Conservation (phyloP, 2,888 invertebrate genomes). For the Scaptomyza caliginosa region DNA sequence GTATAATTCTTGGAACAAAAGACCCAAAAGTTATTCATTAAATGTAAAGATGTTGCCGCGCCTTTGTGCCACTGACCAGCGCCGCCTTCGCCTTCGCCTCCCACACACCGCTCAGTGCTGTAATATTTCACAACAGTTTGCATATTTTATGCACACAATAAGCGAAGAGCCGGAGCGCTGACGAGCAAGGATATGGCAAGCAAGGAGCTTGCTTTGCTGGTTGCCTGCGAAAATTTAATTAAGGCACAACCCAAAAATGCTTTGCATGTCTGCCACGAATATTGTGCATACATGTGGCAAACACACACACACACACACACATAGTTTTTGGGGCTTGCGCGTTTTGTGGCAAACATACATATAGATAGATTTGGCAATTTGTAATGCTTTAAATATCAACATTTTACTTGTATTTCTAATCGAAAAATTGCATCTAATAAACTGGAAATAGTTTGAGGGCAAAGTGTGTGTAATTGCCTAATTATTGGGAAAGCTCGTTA, state of each 20-base stretch:
- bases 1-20: slow-evolving; percentile 13
- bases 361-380: slow-evolving; percentile 14
- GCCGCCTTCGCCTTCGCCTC: no score
- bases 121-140: slow-evolving; percentile 52
- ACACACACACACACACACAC: neutral
- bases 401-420: slow-evolving; percentile 1
- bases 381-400: slow-evolving; percentile 12
- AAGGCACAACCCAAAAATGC: slow-evolving; percentile 44
- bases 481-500: slow-evolving; percentile 6
- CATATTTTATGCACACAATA: slow-evolving; percentile 40
- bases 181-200: slow-evolving; percentile 14
- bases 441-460: neutral
- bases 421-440: slow-evolving; percentile 23
- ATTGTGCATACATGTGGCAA: slow-evolving; percentile 25
- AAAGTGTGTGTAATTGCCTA: slow-evolving; percentile 7
- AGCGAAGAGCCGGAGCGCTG: slow-evolving; percentile 10
- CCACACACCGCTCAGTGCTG: slow-evolving; percentile 17
- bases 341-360: slow-evolving; percentile 13
- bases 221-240: slow-evolving; percentile 50
- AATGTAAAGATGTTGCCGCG: slow-evolving; percentile 32
- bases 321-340: neutral
- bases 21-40: slow-evolving; percentile 29
- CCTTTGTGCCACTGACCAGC: neutral
- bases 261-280: slow-evolving; percentile 41
- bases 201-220: neutral